Evolutionary conservation across 2,888 invertebrate species (phyloP).

Genomic region (Anthophora plumipes): DNA sequence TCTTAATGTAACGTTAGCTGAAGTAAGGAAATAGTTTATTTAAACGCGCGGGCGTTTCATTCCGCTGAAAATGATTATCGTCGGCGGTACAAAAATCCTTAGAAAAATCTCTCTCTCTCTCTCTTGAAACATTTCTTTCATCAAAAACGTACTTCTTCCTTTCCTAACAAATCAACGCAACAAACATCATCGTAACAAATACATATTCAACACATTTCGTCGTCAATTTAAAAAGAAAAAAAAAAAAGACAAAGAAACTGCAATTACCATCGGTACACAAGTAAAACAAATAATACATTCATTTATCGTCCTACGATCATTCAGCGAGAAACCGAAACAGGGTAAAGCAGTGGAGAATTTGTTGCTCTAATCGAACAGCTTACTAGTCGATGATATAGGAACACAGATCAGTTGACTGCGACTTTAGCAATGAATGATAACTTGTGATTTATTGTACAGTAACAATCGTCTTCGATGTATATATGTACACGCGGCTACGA

Average conservation of each 20-base stretch:
- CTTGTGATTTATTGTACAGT: slow-evolving; percentile 62
- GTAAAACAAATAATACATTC: no score
- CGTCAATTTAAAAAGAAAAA: not conserved
- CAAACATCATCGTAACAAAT: not conserved
- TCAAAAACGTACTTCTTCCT: no score
- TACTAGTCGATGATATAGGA: slow-evolving; percentile 10
- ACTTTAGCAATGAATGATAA: slow-evolving; percentile 46
- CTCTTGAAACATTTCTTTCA: no score
- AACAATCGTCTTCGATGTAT: slow-evolving; percentile 46
- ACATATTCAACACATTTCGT: not conserved
- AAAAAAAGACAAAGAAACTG: no score
- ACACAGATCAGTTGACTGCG: slow-evolving; percentile 10
- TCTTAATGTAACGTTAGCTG: slow-evolving; percentile 15
- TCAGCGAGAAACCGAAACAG: not conserved
- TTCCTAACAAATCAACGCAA: not conserved
- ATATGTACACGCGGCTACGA: slow-evolving; percentile 62
- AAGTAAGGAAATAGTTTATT: slow-evolving; percentile 1
- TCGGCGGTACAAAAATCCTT: not conserved
- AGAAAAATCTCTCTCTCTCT: not conserved
- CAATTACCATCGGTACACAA: not conserved
- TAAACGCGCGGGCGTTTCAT: not conserved
- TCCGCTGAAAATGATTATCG: not conserved
- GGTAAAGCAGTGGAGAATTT: not conserved
- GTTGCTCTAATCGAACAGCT: slow-evolving; percentile 16
- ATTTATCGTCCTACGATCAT: no score